Percentiles rank a stretch among this genome's conserved stretches.
Evolutionary conservation across 2,888 invertebrate species (phyloP).

Genomic region (Gisinianus flammeolus): DNA sequence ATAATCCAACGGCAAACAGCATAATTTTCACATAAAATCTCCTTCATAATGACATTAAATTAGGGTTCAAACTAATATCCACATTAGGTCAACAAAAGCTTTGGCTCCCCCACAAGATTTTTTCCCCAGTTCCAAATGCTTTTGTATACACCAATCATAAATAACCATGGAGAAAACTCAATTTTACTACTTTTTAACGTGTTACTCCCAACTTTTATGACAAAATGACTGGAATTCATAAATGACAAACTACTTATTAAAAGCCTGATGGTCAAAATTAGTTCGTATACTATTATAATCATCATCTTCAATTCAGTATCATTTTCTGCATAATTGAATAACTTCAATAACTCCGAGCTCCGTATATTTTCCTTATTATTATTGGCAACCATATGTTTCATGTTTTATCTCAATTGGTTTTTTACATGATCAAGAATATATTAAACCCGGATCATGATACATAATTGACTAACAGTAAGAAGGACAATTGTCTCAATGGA

Average conservation of each 20-base stretch:
- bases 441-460: too few relatives aligned
- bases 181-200: slow-evolving; percentile 13
- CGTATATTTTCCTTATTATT: too few relatives aligned
- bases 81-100: slow-evolving; percentile 1
- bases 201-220: not conserved
- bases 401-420: too few relatives aligned
- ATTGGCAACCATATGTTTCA: too few relatives aligned
- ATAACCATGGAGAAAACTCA: not conserved
- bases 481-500: too few relatives aligned
- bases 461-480: too few relatives aligned
- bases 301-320: too few relatives aligned
- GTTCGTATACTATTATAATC: too few relatives aligned
- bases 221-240: not conserved
- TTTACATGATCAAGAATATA: too few relatives aligned
- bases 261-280: too few relatives aligned
- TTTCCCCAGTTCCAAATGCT: not conserved
- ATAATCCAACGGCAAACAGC: not conserved
- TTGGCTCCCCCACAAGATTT: not conserved
- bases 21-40: slow-evolving; percentile 7
- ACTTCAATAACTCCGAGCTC: too few relatives aligned
- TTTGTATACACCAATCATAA: not conserved
- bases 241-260: not conserved
- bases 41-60: slow-evolving; percentile 7
- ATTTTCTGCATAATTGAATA: too few relatives aligned
- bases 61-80: not conserved